A percentile compares a stretch with the other conserved stretches of the same genome.
phyloP scores from a whole-genome alignment of 2,113 vertebrate species.

The Puffinus mauretanicus region DNA sequence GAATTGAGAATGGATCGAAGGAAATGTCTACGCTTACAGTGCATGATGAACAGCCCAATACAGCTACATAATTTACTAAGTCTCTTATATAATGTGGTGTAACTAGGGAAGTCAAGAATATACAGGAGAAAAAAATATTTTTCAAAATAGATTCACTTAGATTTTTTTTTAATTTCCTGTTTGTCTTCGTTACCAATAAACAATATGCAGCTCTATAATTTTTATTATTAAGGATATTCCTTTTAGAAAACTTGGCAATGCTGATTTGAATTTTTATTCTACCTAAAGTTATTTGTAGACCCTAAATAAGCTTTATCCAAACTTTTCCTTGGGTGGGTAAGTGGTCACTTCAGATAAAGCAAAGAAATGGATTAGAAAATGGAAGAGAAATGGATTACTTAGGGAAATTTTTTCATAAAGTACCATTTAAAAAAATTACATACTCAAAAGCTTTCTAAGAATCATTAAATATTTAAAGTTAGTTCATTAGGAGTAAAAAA shows the following conservation, averaged over 20 bases:
- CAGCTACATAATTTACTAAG: background rate
- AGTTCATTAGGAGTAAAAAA: background rate
- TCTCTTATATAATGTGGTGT: background rate
- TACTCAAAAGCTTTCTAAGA: conserved; percentile 36
- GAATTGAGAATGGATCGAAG: background rate
- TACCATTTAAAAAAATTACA: background rate
- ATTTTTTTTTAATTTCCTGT: background rate
- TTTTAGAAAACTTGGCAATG: background rate
- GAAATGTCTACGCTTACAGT: background rate
- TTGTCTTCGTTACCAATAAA: background rate
- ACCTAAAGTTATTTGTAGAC: background rate
- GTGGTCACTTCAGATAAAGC: background rate
- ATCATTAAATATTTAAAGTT: conserved; percentile 71
- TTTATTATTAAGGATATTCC: background rate
- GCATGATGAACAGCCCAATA: background rate
- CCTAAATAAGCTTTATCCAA: background rate
- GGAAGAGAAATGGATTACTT: background rate
- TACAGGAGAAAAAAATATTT: background rate
- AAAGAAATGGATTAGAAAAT: background rate
- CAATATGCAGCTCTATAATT: background rate
- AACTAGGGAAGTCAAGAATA: background rate
- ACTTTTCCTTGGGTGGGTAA: background rate
- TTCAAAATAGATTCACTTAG: background rate
- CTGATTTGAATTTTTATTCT: background rate
- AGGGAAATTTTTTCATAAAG: background rate